Evolutionary conservation across 2,113 vertebrate species (phyloP).

Genomic region (Cochlearius cochlearius): DNA sequence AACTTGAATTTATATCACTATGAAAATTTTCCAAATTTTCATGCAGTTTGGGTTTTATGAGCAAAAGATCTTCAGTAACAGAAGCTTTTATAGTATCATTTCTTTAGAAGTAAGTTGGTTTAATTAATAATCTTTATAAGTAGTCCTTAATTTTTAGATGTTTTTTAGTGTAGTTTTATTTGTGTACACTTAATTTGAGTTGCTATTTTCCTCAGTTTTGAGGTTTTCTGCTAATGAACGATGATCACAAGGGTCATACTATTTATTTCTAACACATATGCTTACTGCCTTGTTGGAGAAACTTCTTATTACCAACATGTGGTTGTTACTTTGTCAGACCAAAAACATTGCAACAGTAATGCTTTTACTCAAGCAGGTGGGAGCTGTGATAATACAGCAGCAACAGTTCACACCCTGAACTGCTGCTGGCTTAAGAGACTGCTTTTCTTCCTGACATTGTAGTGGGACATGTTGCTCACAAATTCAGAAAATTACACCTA

Average conservation of each 20-base stretch:
- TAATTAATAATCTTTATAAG: not conserved
- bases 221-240: not conserved
- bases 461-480: not conserved
- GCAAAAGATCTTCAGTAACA: not conserved
- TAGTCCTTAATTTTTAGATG: not conserved
- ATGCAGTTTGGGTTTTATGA: not conserved
- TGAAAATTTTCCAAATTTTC: not conserved
- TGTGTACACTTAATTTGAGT: not conserved
- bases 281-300: not conserved
- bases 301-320: not conserved
- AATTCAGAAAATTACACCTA: not conserved
- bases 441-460: not conserved
- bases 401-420: constrained; percentile 32
- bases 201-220: not conserved
- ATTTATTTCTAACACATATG: not conserved
- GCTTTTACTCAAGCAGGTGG: constrained; percentile 23
- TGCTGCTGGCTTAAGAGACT: not conserved
- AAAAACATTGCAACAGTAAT: not conserved
- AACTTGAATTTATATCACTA: not conserved
- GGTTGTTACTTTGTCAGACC: not conserved
- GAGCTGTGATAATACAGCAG: constrained; percentile 1
- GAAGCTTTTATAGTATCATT: not conserved
- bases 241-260: not conserved
- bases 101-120: not conserved
- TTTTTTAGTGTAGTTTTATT: not conserved